Base-by-base conservation (phyloP, 2,888 invertebrate species). In the Cylloceria caligata region DNA sequence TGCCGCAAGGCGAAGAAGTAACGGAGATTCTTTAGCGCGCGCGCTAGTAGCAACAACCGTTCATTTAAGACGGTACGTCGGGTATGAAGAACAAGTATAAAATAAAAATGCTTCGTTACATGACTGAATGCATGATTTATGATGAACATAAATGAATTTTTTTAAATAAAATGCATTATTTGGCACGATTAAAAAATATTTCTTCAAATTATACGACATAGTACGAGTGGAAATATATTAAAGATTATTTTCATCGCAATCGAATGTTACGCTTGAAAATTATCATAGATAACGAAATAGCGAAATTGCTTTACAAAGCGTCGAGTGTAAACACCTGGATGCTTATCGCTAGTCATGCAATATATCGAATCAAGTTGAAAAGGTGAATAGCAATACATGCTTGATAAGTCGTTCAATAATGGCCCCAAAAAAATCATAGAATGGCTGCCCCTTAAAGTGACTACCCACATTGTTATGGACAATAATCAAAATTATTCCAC, bases 231-330 rank as follows among this genome's bases (percentile, higher is more conserved):
- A n/a, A n/a, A n/a, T n/a, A n/a, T n/a, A n/a, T n/a, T n/a, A n/a
- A n/a, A n/a, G n/a, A n/a, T n/a, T n/a, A n/a, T n/a, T n/a, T n/a
- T n/a, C n/a, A n/a, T n/a, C 3, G n/a, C 24, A 16, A 19, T 60
- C 3, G 19, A 60, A 60, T 34, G 60, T n/a, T 5, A 60, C 11
- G 7, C 36, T 34, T 19, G 60, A 1, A 34, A 34, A 34, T 60
- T 34, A 34, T 9, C 34, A 34, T 34, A 60, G 60, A 60, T 60
- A 60, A 60, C 36, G 34, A 34, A n/a, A 16, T 16, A 16, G 16
- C 30, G 30, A 19, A 60, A 60, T 60, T 34, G 34, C 9, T 4
- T 34, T 16, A 36, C 9, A 2, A 19, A 60, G 34, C 19, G 60
- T 60, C 60, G 16, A 4, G 6, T 60, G 16, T 9, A 60, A 60